These are phyloP conservation scores for Mormyrus hasselquistii DNA, from an alignment of 2,797 vertebrate species.

Conservation along the genomic window DNA sequence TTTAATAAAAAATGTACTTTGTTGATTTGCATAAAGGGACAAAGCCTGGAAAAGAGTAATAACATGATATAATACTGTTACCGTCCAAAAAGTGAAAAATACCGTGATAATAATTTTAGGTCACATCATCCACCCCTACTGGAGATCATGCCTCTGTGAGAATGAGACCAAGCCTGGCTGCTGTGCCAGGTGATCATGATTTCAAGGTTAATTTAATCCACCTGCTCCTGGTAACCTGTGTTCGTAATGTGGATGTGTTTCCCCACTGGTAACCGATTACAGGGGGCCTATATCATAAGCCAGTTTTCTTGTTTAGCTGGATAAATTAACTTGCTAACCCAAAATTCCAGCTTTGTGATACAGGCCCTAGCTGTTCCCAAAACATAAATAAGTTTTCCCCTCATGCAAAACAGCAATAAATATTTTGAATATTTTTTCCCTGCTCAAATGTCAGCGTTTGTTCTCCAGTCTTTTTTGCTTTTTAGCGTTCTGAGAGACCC, in stretches of 20 bases:
- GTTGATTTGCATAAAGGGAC: no score
- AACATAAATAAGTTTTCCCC: neutral
- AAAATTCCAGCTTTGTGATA: neutral
- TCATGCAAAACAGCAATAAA: neutral
- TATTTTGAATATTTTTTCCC: neutral
- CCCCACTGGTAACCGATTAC: neutral
- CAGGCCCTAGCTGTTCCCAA: neutral
- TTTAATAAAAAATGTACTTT: no score
- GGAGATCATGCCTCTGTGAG: neutral
- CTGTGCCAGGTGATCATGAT: neutral
- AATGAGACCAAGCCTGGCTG: neutral
- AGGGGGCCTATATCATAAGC: neutral
- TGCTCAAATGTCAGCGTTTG: neutral
- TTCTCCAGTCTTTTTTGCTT: neutral
- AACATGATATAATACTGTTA: neutral
- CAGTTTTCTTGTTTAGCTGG: neutral
- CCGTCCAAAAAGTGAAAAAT: neutral
- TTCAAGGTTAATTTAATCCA: neutral
- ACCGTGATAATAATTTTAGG: neutral
- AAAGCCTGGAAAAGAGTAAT: neutral
- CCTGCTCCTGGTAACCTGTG: neutral
- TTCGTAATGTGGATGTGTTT: neutral
- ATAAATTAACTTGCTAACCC: neutral
- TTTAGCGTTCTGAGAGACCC: neutral
- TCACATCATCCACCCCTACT: neutral